These are phyloP conservation scores for Zaprionus obscuricornis DNA, from an alignment of 2,888 invertebrate genomes.

Conservation along the genomic window DNA sequence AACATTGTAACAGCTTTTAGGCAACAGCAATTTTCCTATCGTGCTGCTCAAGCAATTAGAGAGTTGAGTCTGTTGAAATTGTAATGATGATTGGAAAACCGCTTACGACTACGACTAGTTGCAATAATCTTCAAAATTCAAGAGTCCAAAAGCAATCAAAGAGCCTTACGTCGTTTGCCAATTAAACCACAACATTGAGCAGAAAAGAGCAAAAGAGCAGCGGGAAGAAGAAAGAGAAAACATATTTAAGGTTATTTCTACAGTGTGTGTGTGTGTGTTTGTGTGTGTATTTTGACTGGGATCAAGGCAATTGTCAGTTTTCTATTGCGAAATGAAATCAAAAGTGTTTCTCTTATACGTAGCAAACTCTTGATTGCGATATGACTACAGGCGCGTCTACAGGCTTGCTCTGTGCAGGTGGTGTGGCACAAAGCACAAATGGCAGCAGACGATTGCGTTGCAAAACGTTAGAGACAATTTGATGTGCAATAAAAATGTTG, in stretches of 20 bases:
- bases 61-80: slow-evolving; percentile 16
- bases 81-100: slow-evolving; percentile 72
- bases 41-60: slow-evolving; percentile 35
- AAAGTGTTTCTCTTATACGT: slow-evolving; percentile 30
- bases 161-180: slow-evolving; percentile 36
- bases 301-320: slow-evolving; percentile 12
- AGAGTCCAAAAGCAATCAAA: slow-evolving; percentile 43
- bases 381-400: background rate
- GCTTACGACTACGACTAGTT: slow-evolving; percentile 74
- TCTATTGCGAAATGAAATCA: slow-evolving; percentile 48
- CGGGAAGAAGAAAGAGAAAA: background rate
- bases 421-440: background rate
- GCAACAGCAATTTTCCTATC: slow-evolving; percentile 1
- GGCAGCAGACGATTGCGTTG: slow-evolving; percentile 41
- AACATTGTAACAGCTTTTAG: too few relatives aligned
- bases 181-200: too few relatives aligned
- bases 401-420: background rate
- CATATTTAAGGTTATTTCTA: background rate
- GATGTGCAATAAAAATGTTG: slow-evolving; percentile 70
- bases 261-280: too few relatives aligned
- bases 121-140: slow-evolving; percentile 32
- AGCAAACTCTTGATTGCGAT: slow-evolving; percentile 34
- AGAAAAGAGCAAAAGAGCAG: background rate
- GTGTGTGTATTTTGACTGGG: too few relatives aligned
- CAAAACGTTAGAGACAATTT: slow-evolving; percentile 49